A percentile compares a stretch with the other conserved stretches of the same genome.
phyloP scores from a whole-genome alignment of 2,113 vertebrate genomes.

The Epinephelus cyanopodus region DNA sequence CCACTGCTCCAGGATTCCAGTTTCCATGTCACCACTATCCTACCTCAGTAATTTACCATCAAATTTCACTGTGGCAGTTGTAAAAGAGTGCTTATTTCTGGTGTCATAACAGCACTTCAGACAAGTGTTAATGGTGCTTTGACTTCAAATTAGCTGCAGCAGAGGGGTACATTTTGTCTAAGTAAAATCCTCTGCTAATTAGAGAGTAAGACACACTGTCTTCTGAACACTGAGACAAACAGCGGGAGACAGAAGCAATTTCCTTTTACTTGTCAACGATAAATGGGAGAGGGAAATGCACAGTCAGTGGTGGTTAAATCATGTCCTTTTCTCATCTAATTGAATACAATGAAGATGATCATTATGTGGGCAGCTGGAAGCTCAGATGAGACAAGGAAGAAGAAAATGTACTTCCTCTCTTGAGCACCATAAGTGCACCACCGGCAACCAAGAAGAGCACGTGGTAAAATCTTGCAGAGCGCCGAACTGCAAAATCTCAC shows the following conservation, averaged over 20 bases:
- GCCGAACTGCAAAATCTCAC: not conserved
- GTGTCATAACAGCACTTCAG: not conserved
- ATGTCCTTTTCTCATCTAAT: not conserved
- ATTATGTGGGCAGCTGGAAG: not conserved
- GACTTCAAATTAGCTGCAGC: conserved; percentile 15
- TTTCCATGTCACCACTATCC: not conserved
- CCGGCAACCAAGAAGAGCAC: not conserved
- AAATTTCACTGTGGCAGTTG: not conserved
- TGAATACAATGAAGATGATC: conserved; percentile 7
- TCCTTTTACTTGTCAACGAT: conserved; percentile 15
- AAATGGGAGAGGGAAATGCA: not conserved
- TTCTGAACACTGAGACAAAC: conserved; percentile 19
- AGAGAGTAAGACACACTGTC: not conserved
- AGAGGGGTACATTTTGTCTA: conserved; percentile 22
- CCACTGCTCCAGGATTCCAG: not conserved
- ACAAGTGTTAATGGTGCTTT: conserved; percentile 3
- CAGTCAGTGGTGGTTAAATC: not conserved
- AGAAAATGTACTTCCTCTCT: not conserved
- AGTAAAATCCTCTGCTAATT: conserved; percentile 22
- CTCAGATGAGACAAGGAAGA: not conserved
- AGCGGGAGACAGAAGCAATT: not conserved
- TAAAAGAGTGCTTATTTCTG: not conserved
- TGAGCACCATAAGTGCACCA: not conserved
- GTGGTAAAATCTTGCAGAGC: conserved; percentile 10
- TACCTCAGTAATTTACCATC: not conserved